Evolutionary conservation across 2,888 invertebrate genomes (phyloP), one percentile per base, ranked within the genome.

Genomic region (Andrena bicolor): DNA sequence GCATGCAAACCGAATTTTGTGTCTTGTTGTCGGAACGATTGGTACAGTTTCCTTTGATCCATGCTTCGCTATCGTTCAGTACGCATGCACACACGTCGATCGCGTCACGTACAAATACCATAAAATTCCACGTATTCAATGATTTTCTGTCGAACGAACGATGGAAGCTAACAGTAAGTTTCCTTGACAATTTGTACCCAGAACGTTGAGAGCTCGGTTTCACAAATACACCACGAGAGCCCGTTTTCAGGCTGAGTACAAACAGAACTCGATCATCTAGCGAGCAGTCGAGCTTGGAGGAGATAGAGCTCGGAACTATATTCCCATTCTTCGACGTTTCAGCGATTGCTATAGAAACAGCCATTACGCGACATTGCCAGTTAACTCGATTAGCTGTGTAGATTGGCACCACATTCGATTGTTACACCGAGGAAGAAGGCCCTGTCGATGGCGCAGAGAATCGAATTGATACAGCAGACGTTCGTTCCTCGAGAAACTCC

Each of bases 1-100:
- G 73, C 75, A 76, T 75, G 83, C 83, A 56, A 72, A 30, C 74
- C 70, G 74, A 66, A 71, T 69, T 49, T 30, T 56, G 48, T 63
- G 61, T 35, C 71, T 32, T 28, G 71, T 16, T 49, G 48, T 48
- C 48, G 49, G 49, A 48, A 16, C 13, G 49, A 73, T n/a, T 23
- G 26, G 8, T 23, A n/a, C 35, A n/a, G 35, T 41, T 49, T 13
- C 35, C 73, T 73, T 63, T 41, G 56, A 65, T n/a, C n/a, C 32
- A 6, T 0, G 71, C 8, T n/a, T 23, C 16, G 13, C 16, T 20
- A 26, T 32, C 49, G 61, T 10, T 51, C 16, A 61, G 16, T 30
- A 26, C 68, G 26, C n/a, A 35, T 53, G 23, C 51, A 2, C 51
- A 20, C 48, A 6, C 6, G 1, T 7, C n/a, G 13, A 32, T 53